Percentiles rank a stretch among this genome's conserved stretches.
phyloP scores from a whole-genome alignment of 1,140 invertebrate species.

The Caenorhabditis remanei region DNA sequence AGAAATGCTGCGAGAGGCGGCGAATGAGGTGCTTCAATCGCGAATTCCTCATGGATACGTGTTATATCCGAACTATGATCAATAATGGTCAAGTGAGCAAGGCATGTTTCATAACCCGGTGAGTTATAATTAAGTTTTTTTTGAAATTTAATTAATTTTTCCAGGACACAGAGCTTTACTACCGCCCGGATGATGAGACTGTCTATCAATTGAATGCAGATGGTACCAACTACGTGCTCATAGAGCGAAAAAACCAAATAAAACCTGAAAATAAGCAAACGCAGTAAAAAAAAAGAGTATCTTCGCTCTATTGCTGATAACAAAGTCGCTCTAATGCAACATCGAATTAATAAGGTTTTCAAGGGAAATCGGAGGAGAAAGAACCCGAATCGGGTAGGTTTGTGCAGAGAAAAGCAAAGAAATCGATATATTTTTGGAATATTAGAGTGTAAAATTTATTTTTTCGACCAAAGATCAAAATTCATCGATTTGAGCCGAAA shows the following conservation, averaged over 20 bases:
- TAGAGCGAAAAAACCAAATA: slow-evolving; percentile 3
- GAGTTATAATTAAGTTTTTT: slow-evolving; percentile 15
- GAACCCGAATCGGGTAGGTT: slow-evolving; percentile 20
- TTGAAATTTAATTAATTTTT: slow-evolving; percentile 11
- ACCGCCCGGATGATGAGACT: slow-evolving; percentile 39
- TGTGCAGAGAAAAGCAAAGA: background rate
- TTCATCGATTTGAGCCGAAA: too few species aligned
- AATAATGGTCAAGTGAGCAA: slow-evolving; percentile 58
- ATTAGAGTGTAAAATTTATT: too few species aligned
- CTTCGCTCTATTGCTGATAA: slow-evolving; percentile 24
- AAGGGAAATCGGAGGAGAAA: slow-evolving; percentile 23
- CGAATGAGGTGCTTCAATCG: slow-evolving; percentile 58
- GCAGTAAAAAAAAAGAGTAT: too few species aligned
- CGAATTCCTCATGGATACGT: slow-evolving; percentile 63
- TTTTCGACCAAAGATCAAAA: too few species aligned
- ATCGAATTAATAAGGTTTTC: slow-evolving; percentile 50
- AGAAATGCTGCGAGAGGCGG: slow-evolving; percentile 57
- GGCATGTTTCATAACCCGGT: slow-evolving; percentile 66
- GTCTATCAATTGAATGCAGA: slow-evolving; percentile 16
- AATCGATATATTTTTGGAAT: background rate
- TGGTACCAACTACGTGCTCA: slow-evolving; percentile 5
- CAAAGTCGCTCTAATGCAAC: slow-evolving; percentile 32
- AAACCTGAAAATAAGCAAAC: too few species aligned
- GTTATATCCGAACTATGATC: slow-evolving; percentile 46
- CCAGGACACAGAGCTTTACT: slow-evolving; percentile 57